These are phyloP conservation scores for Melanotaenia trifasciata DNA, from an alignment of 2,797 vertebrate genomes.

Conservation along the genomic window DNA sequence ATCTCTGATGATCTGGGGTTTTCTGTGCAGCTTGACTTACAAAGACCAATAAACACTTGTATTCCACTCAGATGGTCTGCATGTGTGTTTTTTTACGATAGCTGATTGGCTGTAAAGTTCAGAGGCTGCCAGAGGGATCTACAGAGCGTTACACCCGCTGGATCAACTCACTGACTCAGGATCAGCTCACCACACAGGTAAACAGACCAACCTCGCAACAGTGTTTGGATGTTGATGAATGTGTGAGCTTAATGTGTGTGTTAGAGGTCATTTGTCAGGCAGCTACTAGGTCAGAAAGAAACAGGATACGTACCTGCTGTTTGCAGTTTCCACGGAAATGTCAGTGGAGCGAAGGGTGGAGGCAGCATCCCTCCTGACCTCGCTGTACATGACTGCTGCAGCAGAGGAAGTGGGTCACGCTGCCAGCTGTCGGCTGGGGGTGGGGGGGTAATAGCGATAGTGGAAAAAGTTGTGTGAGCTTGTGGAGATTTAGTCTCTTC, in stretches of 20 bases:
- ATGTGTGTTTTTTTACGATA: constrained; percentile 66
- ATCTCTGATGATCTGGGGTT: background rate
- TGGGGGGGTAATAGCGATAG: constrained; percentile 22
- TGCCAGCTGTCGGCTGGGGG: constrained; percentile 42
- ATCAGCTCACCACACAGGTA: constrained; percentile 94
- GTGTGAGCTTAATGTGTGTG: constrained; percentile 11
- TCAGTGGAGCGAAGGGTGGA: constrained; percentile 28
- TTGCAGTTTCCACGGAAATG: constrained; percentile 73
- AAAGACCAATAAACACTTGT: constrained; percentile 2
- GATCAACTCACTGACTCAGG: constrained; percentile 88
- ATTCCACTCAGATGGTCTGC: background rate
- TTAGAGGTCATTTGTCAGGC: constrained; percentile 71
- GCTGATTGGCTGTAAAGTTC: constrained; percentile 91
- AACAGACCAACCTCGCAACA: background rate
- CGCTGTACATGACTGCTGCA: constrained; percentile 39
- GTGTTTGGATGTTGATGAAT: constrained; percentile 6
- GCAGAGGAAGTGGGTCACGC: constrained; percentile 52
- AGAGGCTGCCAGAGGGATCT: constrained; percentile 87
- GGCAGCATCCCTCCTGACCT: constrained; percentile 46
- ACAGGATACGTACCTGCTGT: constrained; percentile 77
- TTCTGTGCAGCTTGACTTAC: background rate
- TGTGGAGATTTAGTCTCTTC: constrained; percentile 8
- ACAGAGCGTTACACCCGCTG: constrained; percentile 94
- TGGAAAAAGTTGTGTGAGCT: constrained; percentile 37
- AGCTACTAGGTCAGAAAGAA: constrained; percentile 62